Evolutionary conservation across 2,888 invertebrate species (phyloP).

Genomic region (Cerastoderma edule): DNA sequence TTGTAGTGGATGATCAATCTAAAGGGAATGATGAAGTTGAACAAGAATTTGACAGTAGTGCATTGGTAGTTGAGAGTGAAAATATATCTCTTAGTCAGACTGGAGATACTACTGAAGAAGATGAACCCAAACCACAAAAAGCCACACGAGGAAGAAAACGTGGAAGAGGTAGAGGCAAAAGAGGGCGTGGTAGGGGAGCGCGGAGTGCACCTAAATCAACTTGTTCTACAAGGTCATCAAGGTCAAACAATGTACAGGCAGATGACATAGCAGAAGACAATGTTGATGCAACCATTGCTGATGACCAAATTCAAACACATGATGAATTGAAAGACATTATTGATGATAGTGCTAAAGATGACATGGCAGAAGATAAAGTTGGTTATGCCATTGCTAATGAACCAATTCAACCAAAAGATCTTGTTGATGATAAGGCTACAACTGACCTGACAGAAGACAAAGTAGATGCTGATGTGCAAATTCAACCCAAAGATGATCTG

Average conservation of each 20-base stretch:
- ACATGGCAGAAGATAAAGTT: neutral
- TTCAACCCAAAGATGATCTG: no score
- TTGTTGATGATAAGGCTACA: no score
- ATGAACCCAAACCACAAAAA: no score
- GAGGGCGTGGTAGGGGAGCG: constrained; percentile 43
- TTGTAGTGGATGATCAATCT: neutral
- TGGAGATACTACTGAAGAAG: no score
- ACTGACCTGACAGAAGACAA: no score
- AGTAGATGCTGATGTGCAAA: no score
- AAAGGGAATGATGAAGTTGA: neutral
- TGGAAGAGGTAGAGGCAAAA: constrained; percentile 28
- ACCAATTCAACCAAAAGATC: no score
- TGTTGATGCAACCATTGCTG: neutral
- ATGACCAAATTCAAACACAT: neutral
- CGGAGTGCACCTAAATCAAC: constrained; percentile 29
- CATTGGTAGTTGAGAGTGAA: no score
- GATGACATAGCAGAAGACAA: neutral
- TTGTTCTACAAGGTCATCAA: constrained; percentile 31
- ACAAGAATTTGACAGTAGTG: no score
- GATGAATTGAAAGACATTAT: neutral
- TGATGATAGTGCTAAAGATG: neutral
- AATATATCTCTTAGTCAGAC: no score
- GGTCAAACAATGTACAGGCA: constrained; percentile 1
- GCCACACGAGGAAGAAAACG: constrained; percentile 21
- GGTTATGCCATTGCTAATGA: neutral